Conservation (phyloP, 2,797 vertebrate genomes). For the Spinus pinus region DNA sequence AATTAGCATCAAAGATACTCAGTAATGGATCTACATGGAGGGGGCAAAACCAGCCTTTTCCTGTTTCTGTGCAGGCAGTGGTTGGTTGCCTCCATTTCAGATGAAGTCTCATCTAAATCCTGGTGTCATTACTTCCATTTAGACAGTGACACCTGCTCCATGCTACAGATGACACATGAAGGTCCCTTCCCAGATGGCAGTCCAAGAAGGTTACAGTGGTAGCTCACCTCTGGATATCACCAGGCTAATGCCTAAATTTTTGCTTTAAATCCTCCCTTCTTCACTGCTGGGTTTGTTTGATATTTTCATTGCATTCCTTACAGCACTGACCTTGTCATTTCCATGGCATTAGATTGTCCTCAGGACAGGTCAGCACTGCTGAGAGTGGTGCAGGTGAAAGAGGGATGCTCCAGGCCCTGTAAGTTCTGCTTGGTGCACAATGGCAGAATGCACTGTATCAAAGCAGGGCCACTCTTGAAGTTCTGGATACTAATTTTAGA, state of each 20-base stretch:
- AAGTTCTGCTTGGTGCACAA: background rate
- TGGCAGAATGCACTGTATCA: fast-evolving
- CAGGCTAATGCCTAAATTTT: background rate
- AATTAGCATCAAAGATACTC: background rate
- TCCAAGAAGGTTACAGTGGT: background rate
- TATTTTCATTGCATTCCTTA: background rate
- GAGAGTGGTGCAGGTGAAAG: background rate
- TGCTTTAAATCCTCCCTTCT: background rate
- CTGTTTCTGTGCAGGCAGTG: background rate
- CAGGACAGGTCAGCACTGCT: background rate
- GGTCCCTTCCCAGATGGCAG: background rate
- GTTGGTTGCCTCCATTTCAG: background rate
- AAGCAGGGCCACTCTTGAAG: background rate
- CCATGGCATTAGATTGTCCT: background rate
- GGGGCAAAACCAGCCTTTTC: background rate
- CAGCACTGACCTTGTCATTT: background rate
- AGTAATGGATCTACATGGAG: background rate
- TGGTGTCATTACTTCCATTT: background rate
- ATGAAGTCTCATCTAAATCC: background rate
- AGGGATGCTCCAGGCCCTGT: background rate
- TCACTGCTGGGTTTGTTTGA: background rate
- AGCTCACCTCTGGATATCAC: background rate
- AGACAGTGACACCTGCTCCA: background rate
- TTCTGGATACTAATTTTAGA: background rate
- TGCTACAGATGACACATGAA: background rate